These are phyloP conservation scores for Sphyrna mokarran DNA, from an alignment of 2,113 vertebrate genomes.

Conservation along the genomic window DNA sequence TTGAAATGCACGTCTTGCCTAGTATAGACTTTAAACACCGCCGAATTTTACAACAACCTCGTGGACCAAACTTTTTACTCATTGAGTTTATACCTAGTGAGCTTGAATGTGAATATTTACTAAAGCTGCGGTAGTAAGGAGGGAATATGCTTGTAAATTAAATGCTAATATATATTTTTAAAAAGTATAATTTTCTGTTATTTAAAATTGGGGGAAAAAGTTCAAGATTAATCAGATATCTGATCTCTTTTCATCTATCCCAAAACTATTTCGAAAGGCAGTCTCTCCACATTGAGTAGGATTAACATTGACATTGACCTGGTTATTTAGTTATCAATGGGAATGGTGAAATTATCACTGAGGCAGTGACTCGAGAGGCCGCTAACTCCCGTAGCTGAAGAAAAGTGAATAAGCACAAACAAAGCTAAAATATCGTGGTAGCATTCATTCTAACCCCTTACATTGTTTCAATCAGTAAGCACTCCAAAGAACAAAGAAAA, in stretches of 20 bases:
- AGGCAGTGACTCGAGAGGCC: not conserved
- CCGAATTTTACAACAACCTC: not conserved
- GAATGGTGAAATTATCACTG: not conserved
- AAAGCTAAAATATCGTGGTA: no score
- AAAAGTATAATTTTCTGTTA: not conserved
- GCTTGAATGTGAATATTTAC: slow-evolving; percentile 32
- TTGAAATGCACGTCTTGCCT: not conserved
- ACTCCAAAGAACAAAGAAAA: not conserved
- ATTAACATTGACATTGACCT: not conserved
- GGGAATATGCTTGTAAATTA: not conserved
- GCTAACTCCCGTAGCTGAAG: not conserved
- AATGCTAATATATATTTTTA: not conserved
- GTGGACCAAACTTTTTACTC: slow-evolving; percentile 25
- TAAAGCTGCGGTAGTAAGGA: not conserved
- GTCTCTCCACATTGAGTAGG: not conserved
- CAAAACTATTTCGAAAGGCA: slow-evolving; percentile 26
- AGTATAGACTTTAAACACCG: not conserved
- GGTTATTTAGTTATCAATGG: not conserved
- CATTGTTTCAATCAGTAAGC: not conserved
- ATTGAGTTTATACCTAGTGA: slow-evolving; percentile 14
- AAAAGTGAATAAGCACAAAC: not conserved
- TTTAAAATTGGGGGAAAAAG: not conserved
- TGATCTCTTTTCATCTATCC: not conserved
- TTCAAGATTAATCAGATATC: not conserved
- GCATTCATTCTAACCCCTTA: not conserved